Conservation (phyloP, 1,140 invertebrate species). For the Cheumatopsyche charites region DNA sequence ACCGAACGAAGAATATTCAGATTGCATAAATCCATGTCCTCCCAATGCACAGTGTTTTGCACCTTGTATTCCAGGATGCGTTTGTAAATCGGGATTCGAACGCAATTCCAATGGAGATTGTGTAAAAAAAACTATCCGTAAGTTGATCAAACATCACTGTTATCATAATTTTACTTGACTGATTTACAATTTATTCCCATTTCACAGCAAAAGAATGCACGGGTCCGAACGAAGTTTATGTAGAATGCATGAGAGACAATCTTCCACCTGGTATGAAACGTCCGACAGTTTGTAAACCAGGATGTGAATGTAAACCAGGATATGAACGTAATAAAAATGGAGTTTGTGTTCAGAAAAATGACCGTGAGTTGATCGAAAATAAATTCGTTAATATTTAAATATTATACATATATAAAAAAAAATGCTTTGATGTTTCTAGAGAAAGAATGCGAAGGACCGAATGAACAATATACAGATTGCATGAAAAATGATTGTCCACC, state of each 20-base stretch:
- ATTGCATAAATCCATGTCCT: conserved; percentile 7
- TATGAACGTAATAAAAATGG: background rate
- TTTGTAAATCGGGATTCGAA: background rate
- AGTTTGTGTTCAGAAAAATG: background rate
- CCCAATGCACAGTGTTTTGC: background rate
- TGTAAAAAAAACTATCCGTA: background rate
- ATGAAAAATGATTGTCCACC: background rate
- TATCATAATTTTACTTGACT: no score
- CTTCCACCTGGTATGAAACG: background rate
- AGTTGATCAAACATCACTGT: no score
- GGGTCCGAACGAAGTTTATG: background rate
- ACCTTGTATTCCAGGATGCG: background rate
- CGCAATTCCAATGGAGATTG: background rate
- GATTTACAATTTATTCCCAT: no score
- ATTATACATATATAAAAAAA: no score
- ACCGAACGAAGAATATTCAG: background rate
- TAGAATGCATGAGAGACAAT: background rate
- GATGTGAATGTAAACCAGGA: background rate
- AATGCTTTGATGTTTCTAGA: no score
- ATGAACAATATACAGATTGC: background rate
- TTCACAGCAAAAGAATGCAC: background rate
- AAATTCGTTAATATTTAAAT: no score
- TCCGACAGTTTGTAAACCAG: background rate
- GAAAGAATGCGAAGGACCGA: background rate
- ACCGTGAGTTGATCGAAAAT: no score